phyloP scores from a whole-genome alignment of 2,888 invertebrate genomes.

The Polydrusus pterygomalis region DNA sequence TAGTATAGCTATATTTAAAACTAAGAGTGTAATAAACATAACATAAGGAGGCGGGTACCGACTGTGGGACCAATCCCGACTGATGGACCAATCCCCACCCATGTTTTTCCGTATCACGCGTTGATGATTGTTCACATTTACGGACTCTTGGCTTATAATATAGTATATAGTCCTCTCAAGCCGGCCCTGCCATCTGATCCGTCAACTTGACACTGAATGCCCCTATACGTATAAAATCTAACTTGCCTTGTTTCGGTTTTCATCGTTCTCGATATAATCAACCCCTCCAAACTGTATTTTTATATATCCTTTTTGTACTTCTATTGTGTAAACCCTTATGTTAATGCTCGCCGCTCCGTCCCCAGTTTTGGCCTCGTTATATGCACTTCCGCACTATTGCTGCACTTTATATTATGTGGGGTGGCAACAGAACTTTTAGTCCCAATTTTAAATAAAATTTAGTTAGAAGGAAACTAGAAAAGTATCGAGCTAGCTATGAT shows the following conservation, averaged over 20 bases:
- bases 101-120: too few species aligned
- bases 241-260: constrained; percentile 3
- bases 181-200: background rate
- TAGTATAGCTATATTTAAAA: too few species aligned
- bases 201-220: background rate
- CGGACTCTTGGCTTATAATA: too few species aligned
- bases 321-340: constrained; percentile 37
- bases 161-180: too few species aligned
- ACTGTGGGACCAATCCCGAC: too few species aligned
- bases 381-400: constrained; percentile 48
- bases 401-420: constrained; percentile 39
- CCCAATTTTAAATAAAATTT: constrained; percentile 33
- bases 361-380: constrained; percentile 26
- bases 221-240: background rate
- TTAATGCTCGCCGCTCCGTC: constrained; percentile 12
- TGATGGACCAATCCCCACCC: too few species aligned
- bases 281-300: constrained; percentile 24
- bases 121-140: too few species aligned
- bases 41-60: too few species aligned
- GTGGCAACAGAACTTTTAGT: constrained; percentile 28
- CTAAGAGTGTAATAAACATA: too few species aligned
- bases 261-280: constrained; percentile 9
- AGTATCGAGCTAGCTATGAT: too few species aligned
- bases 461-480: background rate
- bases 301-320: constrained; percentile 27